Evolutionary conservation across 2,797 vertebrate species (phyloP), one percentile per base, ranked within the genome.

Genomic region (Phrynocephalus vlangalii): DNA sequence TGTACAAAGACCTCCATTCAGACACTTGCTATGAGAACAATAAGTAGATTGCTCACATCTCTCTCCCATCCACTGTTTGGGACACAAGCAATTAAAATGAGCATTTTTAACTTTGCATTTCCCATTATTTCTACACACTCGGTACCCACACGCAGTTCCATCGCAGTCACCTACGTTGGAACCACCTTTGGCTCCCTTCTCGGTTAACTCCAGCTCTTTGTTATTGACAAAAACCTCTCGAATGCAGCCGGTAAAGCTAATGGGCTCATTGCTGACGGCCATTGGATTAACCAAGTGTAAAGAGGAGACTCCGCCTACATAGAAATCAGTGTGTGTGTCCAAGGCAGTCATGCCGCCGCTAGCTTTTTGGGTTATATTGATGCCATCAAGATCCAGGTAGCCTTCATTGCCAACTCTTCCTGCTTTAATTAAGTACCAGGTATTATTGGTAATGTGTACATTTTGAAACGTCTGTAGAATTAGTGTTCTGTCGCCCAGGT

Each of bases 101-200:
- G 87, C 84, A 24, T 94, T 92, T 18, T 90, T 91, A 56, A 95
- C 81, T 52, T 70, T 87, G 91, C 98, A 98, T 2, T 86, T 95
- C 20, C 97, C 98, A 1, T 95, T 88, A 0, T 98, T 95, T 92
- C 90, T 98, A 92, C 98, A 99, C 44, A 97, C 96, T 7, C 95
- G 94, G 71, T 98, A 98, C 56, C 98, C 98, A 15, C 98, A 99
- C 0, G 90, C 89, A 0, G 97, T 98, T 82, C 98, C 97, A 0
- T 98, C 98, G 92, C 98, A 98, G 92, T 99, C 98, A 0, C 97
- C 97, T 3, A 99, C 83, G 0, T 98, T 98, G 56, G 96, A 96
- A 28, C 98, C 98, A 1, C 88, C 92, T 26, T 96, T 94, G 2
- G 98, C 96, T 15, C 97, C 97, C 0, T 5, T 93, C 83, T 96